Percentiles rank a stretch among this genome's conserved stretches.
Evolutionary conservation across 2,113 vertebrate genomes (phyloP).

Genomic region (Pelobates fuscus): DNA sequence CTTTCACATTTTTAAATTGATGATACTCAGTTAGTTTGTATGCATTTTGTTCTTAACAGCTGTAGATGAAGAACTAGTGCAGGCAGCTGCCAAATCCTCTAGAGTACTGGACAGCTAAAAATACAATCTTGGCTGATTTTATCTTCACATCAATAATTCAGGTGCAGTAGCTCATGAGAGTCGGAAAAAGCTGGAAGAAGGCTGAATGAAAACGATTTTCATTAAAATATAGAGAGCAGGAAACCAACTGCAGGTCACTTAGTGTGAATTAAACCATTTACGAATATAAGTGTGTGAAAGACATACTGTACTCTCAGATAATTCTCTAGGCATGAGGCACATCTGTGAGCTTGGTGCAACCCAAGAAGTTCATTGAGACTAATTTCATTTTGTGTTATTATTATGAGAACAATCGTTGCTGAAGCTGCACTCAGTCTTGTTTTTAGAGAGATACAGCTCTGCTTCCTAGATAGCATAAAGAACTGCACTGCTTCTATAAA

Average conservation of each 20-base stretch:
- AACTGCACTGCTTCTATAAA: too few relatives aligned
- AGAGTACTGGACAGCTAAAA: conserved; percentile 35
- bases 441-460: too few relatives aligned
- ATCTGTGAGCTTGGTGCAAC: too few relatives aligned
- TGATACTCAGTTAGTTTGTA: conserved; percentile 5
- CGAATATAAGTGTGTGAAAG: background rate
- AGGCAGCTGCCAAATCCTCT: conserved; percentile 33
- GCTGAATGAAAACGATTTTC: conserved; percentile 23
- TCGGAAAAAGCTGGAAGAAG: background rate
- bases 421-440: too few relatives aligned
- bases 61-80: conserved; percentile 20
- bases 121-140: conserved; percentile 37
- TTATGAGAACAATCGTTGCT: too few relatives aligned
- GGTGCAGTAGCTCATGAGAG: conserved; percentile 18
- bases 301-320: background rate
- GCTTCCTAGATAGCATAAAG: too few relatives aligned
- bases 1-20: background rate
- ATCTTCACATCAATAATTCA: conserved; percentile 46
- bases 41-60: conserved; percentile 14
- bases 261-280: background rate
- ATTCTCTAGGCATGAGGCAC: background rate
- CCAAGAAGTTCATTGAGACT: too few relatives aligned
- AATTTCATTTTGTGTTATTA: too few relatives aligned
- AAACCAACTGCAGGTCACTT: background rate
- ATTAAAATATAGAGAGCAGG: background rate